Percentiles rank a stretch among this genome's conserved stretches.
Evolutionary conservation across 2,113 vertebrate species (phyloP).

Genomic region (Archilochus colubris): DNA sequence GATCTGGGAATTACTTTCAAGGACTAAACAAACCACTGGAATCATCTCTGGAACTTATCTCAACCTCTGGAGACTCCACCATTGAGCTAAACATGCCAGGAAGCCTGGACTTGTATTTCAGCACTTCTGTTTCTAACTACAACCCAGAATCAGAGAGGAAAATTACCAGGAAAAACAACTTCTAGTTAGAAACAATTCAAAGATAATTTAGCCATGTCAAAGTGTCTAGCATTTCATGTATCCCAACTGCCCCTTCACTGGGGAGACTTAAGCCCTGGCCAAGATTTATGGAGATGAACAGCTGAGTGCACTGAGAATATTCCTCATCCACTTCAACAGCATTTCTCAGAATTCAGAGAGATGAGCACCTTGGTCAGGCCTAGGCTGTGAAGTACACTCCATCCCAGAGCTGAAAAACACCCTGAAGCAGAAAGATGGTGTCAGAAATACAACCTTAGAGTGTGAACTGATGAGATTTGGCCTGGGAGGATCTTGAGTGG

Average conservation of each 20-base stretch:
- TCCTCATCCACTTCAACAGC: background rate
- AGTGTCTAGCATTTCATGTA: background rate
- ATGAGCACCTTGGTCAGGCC: background rate
- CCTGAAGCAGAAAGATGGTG: background rate
- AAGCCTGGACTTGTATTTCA: conserved; percentile 55
- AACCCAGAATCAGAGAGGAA: conserved; percentile 1
- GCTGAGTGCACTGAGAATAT: background rate
- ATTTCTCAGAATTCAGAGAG: background rate
- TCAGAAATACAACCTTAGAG: background rate
- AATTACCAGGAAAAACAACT: conserved; percentile 39
- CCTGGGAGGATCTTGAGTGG: background rate
- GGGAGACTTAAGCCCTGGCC: background rate
- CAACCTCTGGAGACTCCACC: conserved; percentile 10
- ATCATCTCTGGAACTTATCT: conserved; percentile 42
- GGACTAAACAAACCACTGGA: conserved; percentile 14
- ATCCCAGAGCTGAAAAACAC: background rate
- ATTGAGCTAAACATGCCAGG: conserved; percentile 12
- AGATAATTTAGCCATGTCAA: background rate
- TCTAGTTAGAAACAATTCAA: background rate
- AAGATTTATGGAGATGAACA: background rate
- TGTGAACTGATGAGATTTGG: background rate
- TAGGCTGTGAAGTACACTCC: background rate
- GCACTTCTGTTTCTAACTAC: conserved; percentile 47
- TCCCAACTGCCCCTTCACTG: background rate
- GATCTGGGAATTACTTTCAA: conserved; percentile 46